A percentile compares a stretch with the other conserved stretches of the same genome.
Conservation (phyloP, 2,888 invertebrate species). For the Apamea sordens region DNA sequence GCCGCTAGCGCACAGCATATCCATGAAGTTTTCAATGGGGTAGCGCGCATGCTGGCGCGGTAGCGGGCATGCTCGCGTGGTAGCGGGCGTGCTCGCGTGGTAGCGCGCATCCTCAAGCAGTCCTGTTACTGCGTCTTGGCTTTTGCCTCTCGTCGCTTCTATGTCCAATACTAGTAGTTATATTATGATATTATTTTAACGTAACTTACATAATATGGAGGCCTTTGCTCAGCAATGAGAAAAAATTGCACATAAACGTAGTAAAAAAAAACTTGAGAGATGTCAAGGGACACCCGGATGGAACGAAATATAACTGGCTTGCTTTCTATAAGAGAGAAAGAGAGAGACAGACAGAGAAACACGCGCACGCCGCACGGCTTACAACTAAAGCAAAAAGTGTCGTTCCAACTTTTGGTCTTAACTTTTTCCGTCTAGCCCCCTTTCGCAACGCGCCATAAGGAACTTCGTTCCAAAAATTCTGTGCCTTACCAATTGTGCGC, state of each 20-base stretch:
- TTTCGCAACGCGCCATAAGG: no score
- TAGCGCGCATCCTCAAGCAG: neutral
- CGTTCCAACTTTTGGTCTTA: no score
- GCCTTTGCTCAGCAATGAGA: neutral
- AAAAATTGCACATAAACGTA: neutral
- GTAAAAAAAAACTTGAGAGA: no score
- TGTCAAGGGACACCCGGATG: no score
- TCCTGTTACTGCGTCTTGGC: no score
- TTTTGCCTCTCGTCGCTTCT: neutral
- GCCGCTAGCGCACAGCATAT: no score
- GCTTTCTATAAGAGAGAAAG: no score
- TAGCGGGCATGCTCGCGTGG: neutral
- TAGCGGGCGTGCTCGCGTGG: neutral
- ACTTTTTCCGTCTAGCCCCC: no score
- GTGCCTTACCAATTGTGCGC: neutral
- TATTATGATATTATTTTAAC: neutral
- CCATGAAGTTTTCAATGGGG: neutral
- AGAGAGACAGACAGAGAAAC: no score
- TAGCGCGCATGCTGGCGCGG: neutral
- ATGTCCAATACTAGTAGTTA: neutral
- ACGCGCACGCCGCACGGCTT: no score
- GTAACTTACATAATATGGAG: accelerated
- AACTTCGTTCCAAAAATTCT: neutral
- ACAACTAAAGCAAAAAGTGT: no score
- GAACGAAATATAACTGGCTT: no score